These are phyloP conservation scores for Leptoclinus maculatus DNA, from an alignment of 2,797 vertebrate genomes.

Conservation along the genomic window DNA sequence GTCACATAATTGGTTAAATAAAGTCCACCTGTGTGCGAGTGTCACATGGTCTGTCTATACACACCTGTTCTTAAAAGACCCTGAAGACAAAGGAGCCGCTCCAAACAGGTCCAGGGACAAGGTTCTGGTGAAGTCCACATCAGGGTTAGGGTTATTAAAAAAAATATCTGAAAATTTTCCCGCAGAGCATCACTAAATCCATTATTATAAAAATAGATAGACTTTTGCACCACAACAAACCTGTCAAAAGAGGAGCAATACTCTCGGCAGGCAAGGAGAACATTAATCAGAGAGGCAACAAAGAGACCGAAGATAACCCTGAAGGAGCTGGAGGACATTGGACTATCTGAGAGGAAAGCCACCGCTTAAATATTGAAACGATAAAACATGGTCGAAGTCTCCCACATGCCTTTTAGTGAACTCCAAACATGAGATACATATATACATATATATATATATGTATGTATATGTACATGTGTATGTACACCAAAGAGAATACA, in stretches of 20 bases:
- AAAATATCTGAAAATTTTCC: neutral
- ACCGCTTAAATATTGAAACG: no score
- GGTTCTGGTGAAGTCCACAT: neutral
- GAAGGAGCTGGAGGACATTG: neutral
- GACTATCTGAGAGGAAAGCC: neutral
- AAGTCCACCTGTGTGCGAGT: neutral
- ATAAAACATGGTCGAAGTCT: no score
- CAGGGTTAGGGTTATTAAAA: neutral
- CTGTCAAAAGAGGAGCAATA: neutral
- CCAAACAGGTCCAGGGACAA: neutral
- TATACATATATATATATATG: no score
- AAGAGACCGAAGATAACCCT: neutral
- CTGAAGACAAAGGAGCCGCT: neutral
- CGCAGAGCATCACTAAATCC: neutral
- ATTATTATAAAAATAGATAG: neutral
- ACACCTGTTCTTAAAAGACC: neutral
- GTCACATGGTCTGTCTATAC: neutral
- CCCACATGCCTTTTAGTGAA: no score
- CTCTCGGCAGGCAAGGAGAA: no score
- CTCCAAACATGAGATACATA: no score
- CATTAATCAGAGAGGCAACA: neutral
- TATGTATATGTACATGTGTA: no score
- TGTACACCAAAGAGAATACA: neutral
- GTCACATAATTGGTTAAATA: neutral
- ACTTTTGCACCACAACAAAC: neutral